Evolutionary conservation across 2,113 vertebrate genomes (phyloP).

Genomic region (Ploceus nigricollis): DNA sequence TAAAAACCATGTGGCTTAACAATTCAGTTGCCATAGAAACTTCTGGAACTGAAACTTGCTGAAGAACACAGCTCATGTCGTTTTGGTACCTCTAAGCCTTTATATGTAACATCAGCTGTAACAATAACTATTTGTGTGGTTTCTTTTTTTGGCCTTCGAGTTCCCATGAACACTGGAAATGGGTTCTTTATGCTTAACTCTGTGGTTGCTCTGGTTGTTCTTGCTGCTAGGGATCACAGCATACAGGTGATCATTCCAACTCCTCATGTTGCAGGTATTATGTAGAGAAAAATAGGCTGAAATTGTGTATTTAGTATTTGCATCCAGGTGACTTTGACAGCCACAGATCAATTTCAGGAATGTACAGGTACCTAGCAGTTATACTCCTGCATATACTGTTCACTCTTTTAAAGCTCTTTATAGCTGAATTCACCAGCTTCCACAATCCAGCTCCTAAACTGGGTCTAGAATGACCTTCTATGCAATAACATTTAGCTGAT

Average conservation of each 20-base stretch:
- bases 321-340: background rate
- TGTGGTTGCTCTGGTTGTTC: background rate
- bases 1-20: background rate
- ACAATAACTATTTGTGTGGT: background rate
- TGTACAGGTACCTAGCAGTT: background rate
- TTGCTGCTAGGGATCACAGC: background rate
- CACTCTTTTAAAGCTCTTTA: background rate
- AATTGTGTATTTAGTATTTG: background rate
- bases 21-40: slow-evolving; percentile 47
- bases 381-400: background rate
- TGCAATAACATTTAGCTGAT: background rate
- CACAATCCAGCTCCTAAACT: background rate
- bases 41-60: background rate
- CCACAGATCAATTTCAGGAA: background rate
- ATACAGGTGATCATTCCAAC: background rate
- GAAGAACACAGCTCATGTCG: background rate
- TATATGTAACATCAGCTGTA: background rate
- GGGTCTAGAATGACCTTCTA: background rate
- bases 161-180: background rate
- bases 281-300: background rate
- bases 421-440: background rate
- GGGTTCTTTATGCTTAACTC: background rate
- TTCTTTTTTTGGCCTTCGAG: background rate
- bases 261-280: background rate
- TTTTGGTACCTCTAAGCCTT: background rate